Evolutionary conservation across 2,113 vertebrate genomes (phyloP).

Genomic region (Anhinga rufa): DNA sequence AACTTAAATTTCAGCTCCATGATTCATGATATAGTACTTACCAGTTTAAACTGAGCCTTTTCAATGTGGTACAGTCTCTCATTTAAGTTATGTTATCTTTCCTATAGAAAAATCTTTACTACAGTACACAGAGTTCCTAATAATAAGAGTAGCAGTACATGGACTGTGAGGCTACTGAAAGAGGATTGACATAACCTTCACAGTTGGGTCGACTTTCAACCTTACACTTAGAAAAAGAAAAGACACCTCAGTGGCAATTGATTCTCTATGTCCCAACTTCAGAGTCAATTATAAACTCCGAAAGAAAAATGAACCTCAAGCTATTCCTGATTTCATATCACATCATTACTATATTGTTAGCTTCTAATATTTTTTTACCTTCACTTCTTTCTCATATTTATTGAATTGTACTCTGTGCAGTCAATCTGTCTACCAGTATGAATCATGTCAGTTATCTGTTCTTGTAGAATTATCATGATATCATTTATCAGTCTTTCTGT

Average conservation of each 20-base stretch:
- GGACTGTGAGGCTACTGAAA: background rate
- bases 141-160: background rate
- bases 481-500: background rate
- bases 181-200: background rate
- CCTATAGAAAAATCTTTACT: background rate
- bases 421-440: background rate
- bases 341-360: background rate
- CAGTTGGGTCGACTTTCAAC: no score
- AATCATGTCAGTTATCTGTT: background rate
- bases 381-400: background rate
- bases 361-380: background rate
- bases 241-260: background rate
- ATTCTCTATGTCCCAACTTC: background rate
- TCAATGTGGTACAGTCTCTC: background rate
- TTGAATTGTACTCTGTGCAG: background rate
- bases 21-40: background rate
- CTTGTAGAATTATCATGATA: background rate
- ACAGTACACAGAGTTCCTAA: background rate
- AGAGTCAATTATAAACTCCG: background rate
- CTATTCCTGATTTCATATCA: background rate
- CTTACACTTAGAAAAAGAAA: background rate
- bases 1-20: background rate
- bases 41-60: background rate
- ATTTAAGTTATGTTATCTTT: background rate
- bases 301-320: background rate